phyloP scores from a whole-genome alignment of 1,140 invertebrate genomes.

The Drosophila pseudoobscura region DNA sequence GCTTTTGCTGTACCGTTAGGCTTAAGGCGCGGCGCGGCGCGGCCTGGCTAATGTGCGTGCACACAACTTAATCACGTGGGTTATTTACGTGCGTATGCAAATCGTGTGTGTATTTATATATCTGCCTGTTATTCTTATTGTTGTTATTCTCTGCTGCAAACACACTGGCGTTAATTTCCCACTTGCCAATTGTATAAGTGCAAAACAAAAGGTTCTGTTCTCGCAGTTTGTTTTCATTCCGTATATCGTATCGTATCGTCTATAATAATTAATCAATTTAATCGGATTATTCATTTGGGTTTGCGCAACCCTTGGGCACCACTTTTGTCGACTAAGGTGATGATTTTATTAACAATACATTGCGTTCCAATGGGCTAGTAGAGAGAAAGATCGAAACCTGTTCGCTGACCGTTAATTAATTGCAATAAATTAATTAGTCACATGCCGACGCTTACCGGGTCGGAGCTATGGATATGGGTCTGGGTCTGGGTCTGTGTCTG shows the following conservation, averaged over 20 bases:
- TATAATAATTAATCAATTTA: constrained; percentile 68
- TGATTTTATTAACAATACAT: constrained; percentile 70
- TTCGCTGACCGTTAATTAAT: constrained; percentile 42
- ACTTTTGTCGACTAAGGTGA: constrained; percentile 48
- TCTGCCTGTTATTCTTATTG: constrained; percentile 3
- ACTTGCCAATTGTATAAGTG: constrained; percentile 20
- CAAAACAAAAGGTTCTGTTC: constrained; percentile 49
- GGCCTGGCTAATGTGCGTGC: not conserved
- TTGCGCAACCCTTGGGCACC: constrained; percentile 26
- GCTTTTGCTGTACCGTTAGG: no score
- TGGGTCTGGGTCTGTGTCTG: not conserved
- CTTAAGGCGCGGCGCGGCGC: not conserved
- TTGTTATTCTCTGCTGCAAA: not conserved
- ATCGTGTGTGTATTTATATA: constrained; percentile 11
- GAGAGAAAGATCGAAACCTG: constrained; percentile 40
- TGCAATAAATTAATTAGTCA: constrained; percentile 48
- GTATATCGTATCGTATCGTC: constrained; percentile 29
- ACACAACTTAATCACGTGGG: constrained; percentile 5
- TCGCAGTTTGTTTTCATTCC: constrained; percentile 11
- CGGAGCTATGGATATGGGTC: no score
- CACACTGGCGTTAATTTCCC: constrained; percentile 31
- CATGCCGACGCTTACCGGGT: not conserved
- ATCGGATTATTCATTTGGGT: constrained; percentile 60
- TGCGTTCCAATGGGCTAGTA: constrained; percentile 5
- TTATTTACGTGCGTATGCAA: constrained; percentile 36